A percentile compares a stretch with the other conserved stretches of the same genome.
phyloP scores from a whole-genome alignment of 64 coral and sea anemone species.

The Porites australiensis region DNA sequence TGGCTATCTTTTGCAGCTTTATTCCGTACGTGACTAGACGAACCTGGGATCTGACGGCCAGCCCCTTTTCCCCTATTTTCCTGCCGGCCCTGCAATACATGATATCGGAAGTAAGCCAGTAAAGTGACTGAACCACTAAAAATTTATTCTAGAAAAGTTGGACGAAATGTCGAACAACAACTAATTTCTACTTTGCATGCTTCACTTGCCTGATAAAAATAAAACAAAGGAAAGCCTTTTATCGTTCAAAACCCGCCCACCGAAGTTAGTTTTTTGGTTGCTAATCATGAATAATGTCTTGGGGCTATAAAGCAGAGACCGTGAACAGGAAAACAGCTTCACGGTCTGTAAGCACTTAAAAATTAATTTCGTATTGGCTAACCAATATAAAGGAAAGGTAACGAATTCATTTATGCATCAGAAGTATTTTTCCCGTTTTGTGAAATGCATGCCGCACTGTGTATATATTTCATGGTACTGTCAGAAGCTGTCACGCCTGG shows the following conservation, averaged over 20 bases:
- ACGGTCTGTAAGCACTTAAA: neutral
- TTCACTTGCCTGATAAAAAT: neutral
- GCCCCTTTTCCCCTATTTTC: too few relatives aligned
- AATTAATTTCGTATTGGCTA: neutral
- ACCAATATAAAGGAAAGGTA: neutral
- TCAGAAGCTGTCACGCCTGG: neutral
- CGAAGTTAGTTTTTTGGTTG: neutral
- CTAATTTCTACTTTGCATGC: neutral
- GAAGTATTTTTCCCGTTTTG: neutral
- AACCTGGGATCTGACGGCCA: too few relatives aligned
- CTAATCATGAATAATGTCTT: neutral
- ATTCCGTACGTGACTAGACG: too few relatives aligned
- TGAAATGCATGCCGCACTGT: slow-evolving; percentile 4
- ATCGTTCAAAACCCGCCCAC: neutral
- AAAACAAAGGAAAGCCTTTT: neutral
- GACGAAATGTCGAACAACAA: neutral
- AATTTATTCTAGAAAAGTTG: too few relatives aligned
- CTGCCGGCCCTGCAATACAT: too few relatives aligned
- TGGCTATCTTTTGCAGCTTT: too few relatives aligned
- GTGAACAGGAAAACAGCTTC: slow-evolving; percentile 11
- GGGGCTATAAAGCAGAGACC: neutral
- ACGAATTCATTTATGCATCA: slow-evolving; percentile 7
- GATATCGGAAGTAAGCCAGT: too few relatives aligned
- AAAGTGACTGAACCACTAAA: too few relatives aligned
- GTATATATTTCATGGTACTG: neutral